Evolutionary conservation across 1,140 invertebrate genomes (phyloP).

Genomic region (Battus philenor): DNA sequence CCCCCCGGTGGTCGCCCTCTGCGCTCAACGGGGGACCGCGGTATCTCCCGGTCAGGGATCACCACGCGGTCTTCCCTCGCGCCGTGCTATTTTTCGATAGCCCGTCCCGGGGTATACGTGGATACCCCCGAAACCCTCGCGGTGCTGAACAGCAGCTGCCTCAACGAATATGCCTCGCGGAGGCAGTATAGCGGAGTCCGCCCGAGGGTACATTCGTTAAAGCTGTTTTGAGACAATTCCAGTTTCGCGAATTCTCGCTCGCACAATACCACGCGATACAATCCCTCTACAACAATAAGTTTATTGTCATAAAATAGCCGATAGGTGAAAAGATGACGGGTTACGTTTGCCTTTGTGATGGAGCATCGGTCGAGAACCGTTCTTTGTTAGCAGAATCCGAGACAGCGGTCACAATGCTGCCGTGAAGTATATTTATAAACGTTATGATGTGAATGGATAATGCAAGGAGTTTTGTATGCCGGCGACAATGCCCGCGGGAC

Average conservation of each 20-base stretch:
- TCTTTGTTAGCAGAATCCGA: constrained; percentile 62
- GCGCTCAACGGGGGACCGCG: too few species aligned
- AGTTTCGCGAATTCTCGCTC: constrained; percentile 57
- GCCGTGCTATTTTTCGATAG: too few species aligned
- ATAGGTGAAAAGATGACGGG: constrained; percentile 71
- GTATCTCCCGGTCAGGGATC: too few species aligned
- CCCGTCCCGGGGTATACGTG: too few species aligned
- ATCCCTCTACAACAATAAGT: constrained; percentile 49
- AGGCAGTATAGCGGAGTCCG: constrained; percentile 5
- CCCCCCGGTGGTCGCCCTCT: too few species aligned
- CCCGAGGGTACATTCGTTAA: constrained; percentile 40
- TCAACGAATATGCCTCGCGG: too few species aligned
- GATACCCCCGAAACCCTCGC: too few species aligned
- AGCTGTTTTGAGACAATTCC: constrained; percentile 59
- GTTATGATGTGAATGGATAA: constrained; percentile 71
- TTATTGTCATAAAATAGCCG: constrained; percentile 73
- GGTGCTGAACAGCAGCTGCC: too few species aligned
- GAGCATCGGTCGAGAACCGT: constrained; percentile 50
- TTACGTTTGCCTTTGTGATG: constrained; percentile 53
- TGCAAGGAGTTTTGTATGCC: constrained; percentile 38
- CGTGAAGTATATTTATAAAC: constrained; percentile 68
- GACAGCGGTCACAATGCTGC: constrained; percentile 52
- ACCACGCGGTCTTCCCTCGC: too few species aligned
- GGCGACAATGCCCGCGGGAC: constrained; percentile 35
- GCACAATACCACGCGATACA: constrained; percentile 46